phyloP scores from a whole-genome alignment of 2,888 invertebrate species.

The Xanthorhoe spadicearia region DNA sequence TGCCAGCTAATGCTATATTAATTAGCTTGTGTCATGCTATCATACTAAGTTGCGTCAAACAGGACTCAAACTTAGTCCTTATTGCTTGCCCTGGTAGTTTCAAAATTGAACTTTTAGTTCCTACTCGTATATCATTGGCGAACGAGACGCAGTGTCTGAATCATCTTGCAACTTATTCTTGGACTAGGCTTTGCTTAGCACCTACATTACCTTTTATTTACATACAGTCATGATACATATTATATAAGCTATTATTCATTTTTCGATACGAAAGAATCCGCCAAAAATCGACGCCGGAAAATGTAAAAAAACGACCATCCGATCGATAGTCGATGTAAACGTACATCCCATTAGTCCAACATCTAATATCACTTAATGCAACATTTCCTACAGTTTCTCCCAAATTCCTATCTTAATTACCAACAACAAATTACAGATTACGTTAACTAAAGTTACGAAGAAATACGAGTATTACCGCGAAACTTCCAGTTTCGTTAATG shows the following conservation, averaged over 20 bases:
- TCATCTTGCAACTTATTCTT: too few species aligned
- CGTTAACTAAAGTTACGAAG: background rate
- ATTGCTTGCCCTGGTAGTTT: too few species aligned
- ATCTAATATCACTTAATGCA: background rate
- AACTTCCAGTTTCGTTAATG: slow-evolving; percentile 6
- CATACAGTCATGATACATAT: too few species aligned
- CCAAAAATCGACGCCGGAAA: too few species aligned
- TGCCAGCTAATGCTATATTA: background rate
- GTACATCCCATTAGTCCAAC: background rate
- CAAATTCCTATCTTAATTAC: background rate
- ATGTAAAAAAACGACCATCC: background rate
- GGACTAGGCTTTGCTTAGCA: too few species aligned
- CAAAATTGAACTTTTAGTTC: too few species aligned
- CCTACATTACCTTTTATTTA: too few species aligned
- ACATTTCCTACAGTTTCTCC: slow-evolving; percentile 1
- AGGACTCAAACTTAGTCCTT: background rate
- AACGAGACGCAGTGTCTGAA: too few species aligned
- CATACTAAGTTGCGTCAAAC: background rate
- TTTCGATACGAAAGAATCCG: too few species aligned
- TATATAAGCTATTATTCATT: too few species aligned
- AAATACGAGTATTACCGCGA: slow-evolving; percentile 4
- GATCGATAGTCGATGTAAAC: background rate
- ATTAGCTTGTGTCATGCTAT: background rate
- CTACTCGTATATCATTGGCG: too few species aligned
- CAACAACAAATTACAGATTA: slow-evolving; percentile 1